phyloP scores from a whole-genome alignment of 2,888 invertebrate genomes.

The Drosophila mulleri region DNA sequence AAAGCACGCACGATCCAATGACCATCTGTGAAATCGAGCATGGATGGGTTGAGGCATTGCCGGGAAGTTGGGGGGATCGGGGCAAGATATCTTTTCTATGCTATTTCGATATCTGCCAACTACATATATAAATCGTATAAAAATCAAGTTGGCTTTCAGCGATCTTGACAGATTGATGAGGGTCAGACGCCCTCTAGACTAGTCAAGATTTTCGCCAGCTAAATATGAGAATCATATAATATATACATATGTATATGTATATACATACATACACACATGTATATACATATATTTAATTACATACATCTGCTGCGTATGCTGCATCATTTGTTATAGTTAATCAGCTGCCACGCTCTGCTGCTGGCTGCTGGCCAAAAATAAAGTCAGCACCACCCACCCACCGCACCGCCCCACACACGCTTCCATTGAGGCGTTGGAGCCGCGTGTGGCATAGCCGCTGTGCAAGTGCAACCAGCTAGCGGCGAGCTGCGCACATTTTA shows the following conservation, averaged over 20 bases:
- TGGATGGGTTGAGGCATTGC: too few species aligned
- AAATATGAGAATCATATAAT: slow-evolving; percentile 9
- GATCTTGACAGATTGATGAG: slow-evolving; percentile 58
- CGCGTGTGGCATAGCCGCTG: slow-evolving; percentile 26
- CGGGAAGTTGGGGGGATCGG: slow-evolving; percentile 6
- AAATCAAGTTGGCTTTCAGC: slow-evolving; percentile 26
- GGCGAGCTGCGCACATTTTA: slow-evolving; percentile 10
- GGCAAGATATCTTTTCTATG: slow-evolving; percentile 3
- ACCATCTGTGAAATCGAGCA: slow-evolving; percentile 26
- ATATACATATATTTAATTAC: background rate
- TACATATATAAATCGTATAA: slow-evolving; percentile 21
- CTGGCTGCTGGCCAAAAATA: slow-evolving; percentile 41
- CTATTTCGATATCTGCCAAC: background rate
- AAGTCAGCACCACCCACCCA: slow-evolving; percentile 7
- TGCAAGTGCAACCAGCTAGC: slow-evolving; percentile 40
- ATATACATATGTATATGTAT: too few species aligned
- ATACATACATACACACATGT: too few species aligned
- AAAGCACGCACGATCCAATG: slow-evolving; percentile 32
- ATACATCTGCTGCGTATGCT: background rate
- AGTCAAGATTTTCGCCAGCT: slow-evolving; percentile 1
- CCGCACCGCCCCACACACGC: slow-evolving; percentile 3
- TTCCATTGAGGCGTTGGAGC: slow-evolving; percentile 24
- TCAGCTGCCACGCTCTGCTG: slow-evolving; percentile 40
- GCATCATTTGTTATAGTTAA: slow-evolving; percentile 23
- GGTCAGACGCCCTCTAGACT: slow-evolving; percentile 30